phyloP scores from a whole-genome alignment of 2,113 vertebrate genomes.

The Phalacrocorax aristotelis region DNA sequence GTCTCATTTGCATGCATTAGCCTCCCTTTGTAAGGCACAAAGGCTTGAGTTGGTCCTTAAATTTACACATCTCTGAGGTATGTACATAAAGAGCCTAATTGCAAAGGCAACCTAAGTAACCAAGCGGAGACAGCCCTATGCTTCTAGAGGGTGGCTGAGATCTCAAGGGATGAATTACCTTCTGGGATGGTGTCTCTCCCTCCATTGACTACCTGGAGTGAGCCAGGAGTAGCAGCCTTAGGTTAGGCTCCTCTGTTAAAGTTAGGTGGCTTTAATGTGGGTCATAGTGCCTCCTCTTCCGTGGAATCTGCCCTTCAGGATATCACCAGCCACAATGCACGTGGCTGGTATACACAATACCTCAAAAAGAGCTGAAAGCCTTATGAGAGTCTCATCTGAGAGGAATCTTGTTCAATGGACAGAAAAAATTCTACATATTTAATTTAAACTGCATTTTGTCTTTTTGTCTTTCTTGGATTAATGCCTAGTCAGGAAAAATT shows the following conservation, averaged over 20 bases:
- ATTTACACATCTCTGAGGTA: background rate
- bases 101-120: background rate
- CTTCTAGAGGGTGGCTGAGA: background rate
- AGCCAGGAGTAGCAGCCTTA: background rate
- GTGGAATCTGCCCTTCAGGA: background rate
- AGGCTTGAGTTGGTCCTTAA: background rate
- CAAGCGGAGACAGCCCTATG: background rate
- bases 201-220: background rate
- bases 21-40: background rate
- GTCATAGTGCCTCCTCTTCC: background rate
- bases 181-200: background rate
- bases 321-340: background rate
- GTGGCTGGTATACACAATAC: background rate
- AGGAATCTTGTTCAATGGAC: background rate
- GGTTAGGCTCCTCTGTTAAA: background rate
- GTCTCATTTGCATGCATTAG: background rate
- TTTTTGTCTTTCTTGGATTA: background rate
- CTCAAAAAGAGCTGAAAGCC: background rate
- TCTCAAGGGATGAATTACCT: background rate
- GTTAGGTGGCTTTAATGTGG: background rate
- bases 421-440: background rate
- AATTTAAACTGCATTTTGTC: slow-evolving; percentile 30
- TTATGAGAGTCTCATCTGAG: background rate
- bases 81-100: background rate
- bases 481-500: background rate